Conservation (phyloP, 2,888 invertebrate genomes). For the Leptopilina myrica region DNA sequence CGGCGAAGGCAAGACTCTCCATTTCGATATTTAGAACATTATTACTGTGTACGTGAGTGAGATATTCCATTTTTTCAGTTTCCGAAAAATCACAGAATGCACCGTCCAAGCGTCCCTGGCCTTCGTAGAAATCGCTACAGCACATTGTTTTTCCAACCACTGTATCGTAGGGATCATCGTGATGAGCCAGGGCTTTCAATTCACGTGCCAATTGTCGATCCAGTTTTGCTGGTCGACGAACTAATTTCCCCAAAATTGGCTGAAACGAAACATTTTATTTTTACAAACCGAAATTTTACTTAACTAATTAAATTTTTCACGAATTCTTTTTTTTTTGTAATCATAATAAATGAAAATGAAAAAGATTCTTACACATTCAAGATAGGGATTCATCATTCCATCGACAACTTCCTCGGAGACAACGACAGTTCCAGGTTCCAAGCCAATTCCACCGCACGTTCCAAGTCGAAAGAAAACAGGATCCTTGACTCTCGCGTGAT, state of each 20-base stretch:
- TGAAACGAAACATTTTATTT: slow-evolving; percentile 69
- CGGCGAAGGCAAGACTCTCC: slow-evolving; percentile 96
- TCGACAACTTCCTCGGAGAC: slow-evolving; percentile 96
- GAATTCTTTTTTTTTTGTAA: too few species aligned
- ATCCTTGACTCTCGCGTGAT: slow-evolving; percentile 91
- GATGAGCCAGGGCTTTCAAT: slow-evolving; percentile 85
- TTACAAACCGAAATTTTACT: too few species aligned
- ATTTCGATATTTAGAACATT: slow-evolving; percentile 98
- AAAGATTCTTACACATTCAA: slow-evolving; percentile 85
- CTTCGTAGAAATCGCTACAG: slow-evolving; percentile 98
- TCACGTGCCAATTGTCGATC: slow-evolving; percentile 90
- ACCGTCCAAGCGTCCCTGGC: slow-evolving; percentile 96
- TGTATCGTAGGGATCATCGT: slow-evolving; percentile 89
- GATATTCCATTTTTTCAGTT: slow-evolving; percentile 92
- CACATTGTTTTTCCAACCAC: slow-evolving; percentile 96
- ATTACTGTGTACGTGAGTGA: slow-evolving; percentile 84
- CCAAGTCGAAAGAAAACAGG: slow-evolving; percentile 95
- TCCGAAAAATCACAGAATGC: slow-evolving; percentile 97
- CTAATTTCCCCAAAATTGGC: slow-evolving; percentile 90
- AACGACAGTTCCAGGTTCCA: slow-evolving; percentile 95
- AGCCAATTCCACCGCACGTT: slow-evolving; percentile 95
- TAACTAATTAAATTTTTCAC: too few species aligned
- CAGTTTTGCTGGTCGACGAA: slow-evolving; percentile 89
- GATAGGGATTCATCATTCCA: slow-evolving; percentile 87
- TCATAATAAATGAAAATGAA: neutral